Evolutionary conservation across 1,140 invertebrate species (phyloP), one percentile per base, ranked within the genome.

Genomic region (Scaptomyza graminum): DNA sequence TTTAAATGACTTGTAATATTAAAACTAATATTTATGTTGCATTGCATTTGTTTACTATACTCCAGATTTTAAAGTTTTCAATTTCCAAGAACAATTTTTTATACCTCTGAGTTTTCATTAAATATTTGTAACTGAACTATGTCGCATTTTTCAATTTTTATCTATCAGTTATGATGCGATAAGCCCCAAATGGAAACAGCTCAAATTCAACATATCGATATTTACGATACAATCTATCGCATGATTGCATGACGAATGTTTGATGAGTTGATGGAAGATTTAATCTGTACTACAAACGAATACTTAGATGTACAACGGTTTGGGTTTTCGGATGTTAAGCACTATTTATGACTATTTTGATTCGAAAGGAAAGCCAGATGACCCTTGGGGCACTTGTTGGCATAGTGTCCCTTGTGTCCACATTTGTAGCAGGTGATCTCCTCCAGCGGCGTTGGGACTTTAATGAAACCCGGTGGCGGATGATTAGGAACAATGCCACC

Each of bases 391-490:
- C 99, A 99, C 91, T 98, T 98, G 92, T 99, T 99, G 0, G 99
- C 99, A 92, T 99, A 99, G 93, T 99, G 99, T 12, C 99, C 99
- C 92, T 99, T 99, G 46, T 97, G 97, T 6, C 98, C 98, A 93
- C 99, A 99, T 93, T 99, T 99, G 90, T 97, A 99, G 92, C 98
- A 99, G 0, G 97, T 98, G 8, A 99, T 97, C 93, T 98, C 97
- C 92, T 98, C 97, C 7, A 99, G 92, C 5, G 97, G 97, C 90
- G 96, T 96, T 25, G 95, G 94, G 2, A 93, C 66, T 44, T 91
- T 91, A 8, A 77, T 55, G 41, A 71, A 90, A 0, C 74, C 56
- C 5, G 81, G 74, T n/a, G 74, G 68, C 57, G 74, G 76, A 52
- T 82, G 75, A 61, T 72, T 68, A 0, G 57, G 46, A n/a, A 55